Base-by-base conservation (phyloP, 1,140 invertebrate species). In the Zaprionus nigranus region DNA sequence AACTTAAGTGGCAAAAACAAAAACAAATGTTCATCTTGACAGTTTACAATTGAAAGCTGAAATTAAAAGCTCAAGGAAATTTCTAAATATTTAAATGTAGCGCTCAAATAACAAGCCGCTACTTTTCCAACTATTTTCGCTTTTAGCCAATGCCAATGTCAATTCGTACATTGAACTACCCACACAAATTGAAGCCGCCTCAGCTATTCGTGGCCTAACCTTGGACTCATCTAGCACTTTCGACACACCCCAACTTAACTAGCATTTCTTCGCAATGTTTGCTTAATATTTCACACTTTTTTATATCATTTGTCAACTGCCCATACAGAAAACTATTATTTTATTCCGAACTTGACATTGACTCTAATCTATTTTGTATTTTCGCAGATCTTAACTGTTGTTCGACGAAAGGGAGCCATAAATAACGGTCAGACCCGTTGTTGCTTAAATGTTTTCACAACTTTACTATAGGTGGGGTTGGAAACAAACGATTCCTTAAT, bases 1-100 rank as follows among this genome's bases (percentile, higher is more conserved):
- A n/a, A n/a, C n/a, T n/a, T n/a, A n/a, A 82, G 72, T 88, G 76
- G 58, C 26, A 65, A 60, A 64, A 65, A 79, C 63, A 60, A 61
- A 13, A 7, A 43, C n/a, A 20, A 46, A 17, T 17, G 9, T n/a
- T 46, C 40, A 46, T 17, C n/a, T 3, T 13, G 26, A 34, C 61
- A 51, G 30, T 34, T 34, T 20, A 64, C 61, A 56, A 9, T 34
- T 34, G 46, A 64, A 71, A 75, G 22, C 53, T 54, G 22, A 68
- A 79, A 75, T 67, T 51, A 51, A 36, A 68, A 24, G 20, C 20
- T 12, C 1, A 12, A 22, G 12, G 1, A 51, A 17, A 46, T 46
- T 51, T 51, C 20, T 5, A 22, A 51, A 51, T 13, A 49, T 17
- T 22, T 40, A 11, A 34, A 34, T 40, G 15, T n/a, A 40, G n/a